Conservation (phyloP, 2,888 invertebrate genomes). For the Chesias legatella region DNA sequence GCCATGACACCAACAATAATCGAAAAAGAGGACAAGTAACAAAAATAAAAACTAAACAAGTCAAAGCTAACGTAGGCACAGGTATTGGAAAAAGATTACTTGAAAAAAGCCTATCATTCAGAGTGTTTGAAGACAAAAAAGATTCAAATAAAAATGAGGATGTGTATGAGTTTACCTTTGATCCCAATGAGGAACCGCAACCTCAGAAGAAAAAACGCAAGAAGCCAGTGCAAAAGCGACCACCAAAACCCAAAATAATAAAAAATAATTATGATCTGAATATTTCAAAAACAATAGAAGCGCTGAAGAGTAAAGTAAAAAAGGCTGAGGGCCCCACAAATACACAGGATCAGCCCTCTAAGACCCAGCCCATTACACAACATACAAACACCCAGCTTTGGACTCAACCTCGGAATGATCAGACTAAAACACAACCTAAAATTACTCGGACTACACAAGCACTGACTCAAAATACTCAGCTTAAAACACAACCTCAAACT, state of each 20-base stretch:
- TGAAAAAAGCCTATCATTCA: conserved; percentile 45
- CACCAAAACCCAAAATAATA: conserved; percentile 47
- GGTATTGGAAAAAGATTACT: conserved; percentile 28
- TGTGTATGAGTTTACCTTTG: conserved; percentile 73
- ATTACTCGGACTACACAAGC: background rate
- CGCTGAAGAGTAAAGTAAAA: conserved; percentile 47
- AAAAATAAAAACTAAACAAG: conserved; percentile 22
- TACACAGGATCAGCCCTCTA: background rate
- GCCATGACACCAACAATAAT: conserved; percentile 54
- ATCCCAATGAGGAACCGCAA: conserved; percentile 67
- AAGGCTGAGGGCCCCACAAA: conserved; percentile 21
- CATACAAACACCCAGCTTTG: background rate
- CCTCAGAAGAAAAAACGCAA: conserved; percentile 65
- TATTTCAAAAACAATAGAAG: conserved; percentile 54
- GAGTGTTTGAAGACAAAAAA: conserved; percentile 50
- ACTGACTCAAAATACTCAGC: conserved; percentile 2
- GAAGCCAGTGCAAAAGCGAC: conserved; percentile 44
- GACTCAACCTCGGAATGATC: background rate
- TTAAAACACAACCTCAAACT: background rate
- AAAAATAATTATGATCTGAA: conserved; percentile 64
- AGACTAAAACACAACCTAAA: background rate
- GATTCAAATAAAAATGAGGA: conserved; percentile 48
- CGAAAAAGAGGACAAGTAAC: conserved; percentile 20
- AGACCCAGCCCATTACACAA: background rate
- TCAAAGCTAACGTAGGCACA: conserved; percentile 16